A percentile compares a stretch with the other conserved stretches of the same genome.
Conservation (phyloP, 2,888 invertebrate genomes). For the Folsomia candida region DNA sequence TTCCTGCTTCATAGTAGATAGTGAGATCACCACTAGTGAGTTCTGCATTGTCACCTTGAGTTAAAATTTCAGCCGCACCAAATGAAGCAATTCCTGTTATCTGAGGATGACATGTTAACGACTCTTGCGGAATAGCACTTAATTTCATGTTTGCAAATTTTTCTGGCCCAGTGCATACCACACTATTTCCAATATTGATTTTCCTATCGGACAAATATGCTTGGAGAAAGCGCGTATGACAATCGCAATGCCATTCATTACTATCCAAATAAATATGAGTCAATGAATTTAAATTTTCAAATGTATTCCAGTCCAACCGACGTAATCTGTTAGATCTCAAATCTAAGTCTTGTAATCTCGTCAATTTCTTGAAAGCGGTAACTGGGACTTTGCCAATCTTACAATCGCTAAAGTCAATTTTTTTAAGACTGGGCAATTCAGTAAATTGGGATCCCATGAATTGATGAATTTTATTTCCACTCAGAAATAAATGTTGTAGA, state of each 20-base stretch:
- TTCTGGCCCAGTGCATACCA: not conserved
- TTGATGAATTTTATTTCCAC: constrained; percentile 34
- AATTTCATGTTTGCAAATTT: not conserved
- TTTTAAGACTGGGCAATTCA: not conserved
- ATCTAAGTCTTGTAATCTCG: not conserved
- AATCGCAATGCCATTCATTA: constrained; percentile 9
- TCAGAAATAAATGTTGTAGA: constrained; percentile 33
- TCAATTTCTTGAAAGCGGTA: not conserved
- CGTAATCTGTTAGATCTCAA: not conserved
- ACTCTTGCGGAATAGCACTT: not conserved
- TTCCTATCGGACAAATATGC: not conserved
- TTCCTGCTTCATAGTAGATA: not conserved
- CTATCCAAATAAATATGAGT: not conserved
- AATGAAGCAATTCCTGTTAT: not conserved
- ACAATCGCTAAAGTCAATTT: constrained; percentile 6
- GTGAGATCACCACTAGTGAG: not conserved
- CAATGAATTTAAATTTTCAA: not conserved
- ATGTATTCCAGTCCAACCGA: not conserved
- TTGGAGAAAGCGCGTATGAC: not conserved
- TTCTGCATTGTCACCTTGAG: not conserved
- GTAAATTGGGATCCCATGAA: constrained; percentile 23
- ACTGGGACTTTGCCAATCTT: not conserved
- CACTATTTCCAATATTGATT: not conserved
- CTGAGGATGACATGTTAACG: not conserved
- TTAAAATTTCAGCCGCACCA: not conserved